Evolutionary conservation across 2,113 vertebrate species (phyloP).

Genomic region (Takifugu flavidus): DNA sequence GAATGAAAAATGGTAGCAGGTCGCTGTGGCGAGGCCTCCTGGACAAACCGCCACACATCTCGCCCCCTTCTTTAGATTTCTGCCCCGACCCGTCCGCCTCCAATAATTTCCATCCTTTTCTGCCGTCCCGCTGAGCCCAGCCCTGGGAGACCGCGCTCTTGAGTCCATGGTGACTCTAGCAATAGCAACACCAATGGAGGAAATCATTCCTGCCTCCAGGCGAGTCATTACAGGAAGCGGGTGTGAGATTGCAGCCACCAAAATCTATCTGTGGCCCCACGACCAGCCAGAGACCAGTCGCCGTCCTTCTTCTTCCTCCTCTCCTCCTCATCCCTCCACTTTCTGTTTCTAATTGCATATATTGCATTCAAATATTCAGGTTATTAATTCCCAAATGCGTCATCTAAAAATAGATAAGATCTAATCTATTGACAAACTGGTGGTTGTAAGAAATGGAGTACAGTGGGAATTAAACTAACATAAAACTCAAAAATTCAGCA

Average conservation of each 20-base stretch:
- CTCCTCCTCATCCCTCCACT: not conserved
- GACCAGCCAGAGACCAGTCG: slow-evolving; percentile 50
- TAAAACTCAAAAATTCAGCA: no score
- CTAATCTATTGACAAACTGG: no score
- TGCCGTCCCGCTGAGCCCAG: no score
- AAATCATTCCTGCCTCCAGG: slow-evolving; percentile 65
- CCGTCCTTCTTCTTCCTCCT: slow-evolving; percentile 25
- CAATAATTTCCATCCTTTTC: not conserved
- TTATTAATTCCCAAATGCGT: no score
- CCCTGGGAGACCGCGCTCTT: slow-evolving; percentile 17
- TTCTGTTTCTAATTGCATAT: no score
- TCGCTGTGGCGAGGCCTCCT: not conserved
- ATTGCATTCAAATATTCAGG: no score
- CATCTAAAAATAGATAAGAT: no score
- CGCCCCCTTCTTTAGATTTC: slow-evolving; percentile 3
- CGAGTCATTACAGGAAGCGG: slow-evolving; percentile 65
- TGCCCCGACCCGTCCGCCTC: not conserved
- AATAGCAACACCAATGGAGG: slow-evolving; percentile 58
- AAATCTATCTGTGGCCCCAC: slow-evolving; percentile 55
- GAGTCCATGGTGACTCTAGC: slow-evolving; percentile 47
- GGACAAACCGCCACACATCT: slow-evolving; percentile 17
- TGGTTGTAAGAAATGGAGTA: no score
- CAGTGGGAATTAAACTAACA: no score
- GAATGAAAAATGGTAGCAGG: slow-evolving; percentile 41
- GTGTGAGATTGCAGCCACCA: slow-evolving; percentile 67